phyloP scores from a whole-genome alignment of 2,888 invertebrate species.

The Napeogenes inachia region DNA sequence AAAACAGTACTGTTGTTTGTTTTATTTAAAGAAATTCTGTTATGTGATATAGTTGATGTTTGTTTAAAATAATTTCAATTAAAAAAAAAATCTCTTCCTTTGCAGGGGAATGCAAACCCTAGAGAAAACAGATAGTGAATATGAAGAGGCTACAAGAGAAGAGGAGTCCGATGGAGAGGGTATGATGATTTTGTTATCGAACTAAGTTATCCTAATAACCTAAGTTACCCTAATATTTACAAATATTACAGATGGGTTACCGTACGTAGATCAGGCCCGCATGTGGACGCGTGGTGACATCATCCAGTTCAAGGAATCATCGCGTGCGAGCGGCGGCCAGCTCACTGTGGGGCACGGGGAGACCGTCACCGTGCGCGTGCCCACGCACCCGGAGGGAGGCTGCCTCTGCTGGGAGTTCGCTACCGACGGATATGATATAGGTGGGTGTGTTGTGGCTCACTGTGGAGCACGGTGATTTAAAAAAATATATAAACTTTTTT shows the following conservation, averaged over 20 bases:
- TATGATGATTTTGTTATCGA: slow-evolving; percentile 28
- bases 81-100: slow-evolving; percentile 15
- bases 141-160: slow-evolving; percentile 51
- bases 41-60: background rate
- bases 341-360: slow-evolving; percentile 97
- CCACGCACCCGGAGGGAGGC: slow-evolving; percentile 95
- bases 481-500: no score
- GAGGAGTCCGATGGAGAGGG: slow-evolving; percentile 66
- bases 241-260: background rate
- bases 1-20: no score
- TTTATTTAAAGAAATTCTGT: background rate
- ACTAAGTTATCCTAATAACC: no score
- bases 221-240: no score
- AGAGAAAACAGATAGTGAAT: slow-evolving; percentile 49
- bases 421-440: slow-evolving; percentile 98
- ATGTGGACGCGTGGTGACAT: slow-evolving; percentile 97
- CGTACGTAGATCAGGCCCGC: slow-evolving; percentile 77
- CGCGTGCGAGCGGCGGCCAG: slow-evolving; percentile 89
- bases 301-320: slow-evolving; percentile 92
- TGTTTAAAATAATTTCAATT: slow-evolving; percentile 8
- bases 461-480: background rate
- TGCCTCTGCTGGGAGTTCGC: slow-evolving; percentile 99
- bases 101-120: slow-evolving; percentile 57
- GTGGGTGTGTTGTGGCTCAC: slow-evolving; percentile 41
- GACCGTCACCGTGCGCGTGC: slow-evolving; percentile 97